Percentiles rank a stretch among this genome's conserved stretches.
phyloP scores from a whole-genome alignment of 2,888 invertebrate genomes.

The Merodon equestris region DNA sequence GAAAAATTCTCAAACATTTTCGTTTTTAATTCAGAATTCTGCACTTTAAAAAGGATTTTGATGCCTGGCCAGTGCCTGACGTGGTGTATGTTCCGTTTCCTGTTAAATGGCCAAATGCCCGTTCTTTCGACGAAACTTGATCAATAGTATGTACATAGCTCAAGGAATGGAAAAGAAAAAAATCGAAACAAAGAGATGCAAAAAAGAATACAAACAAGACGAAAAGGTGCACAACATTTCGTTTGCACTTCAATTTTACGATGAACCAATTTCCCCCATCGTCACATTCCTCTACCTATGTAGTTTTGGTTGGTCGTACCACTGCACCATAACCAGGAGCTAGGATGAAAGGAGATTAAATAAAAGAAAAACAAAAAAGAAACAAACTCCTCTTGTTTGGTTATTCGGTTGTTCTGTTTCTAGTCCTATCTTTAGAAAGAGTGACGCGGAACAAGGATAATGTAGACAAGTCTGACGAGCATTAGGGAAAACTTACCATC shows the following conservation, averaged over 20 bases:
- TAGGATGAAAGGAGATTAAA: background rate
- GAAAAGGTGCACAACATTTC: constrained; percentile 47
- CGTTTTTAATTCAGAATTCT: constrained; percentile 61
- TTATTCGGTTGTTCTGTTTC: constrained; percentile 35
- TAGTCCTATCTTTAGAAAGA: constrained; percentile 52
- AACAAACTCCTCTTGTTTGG: constrained; percentile 18
- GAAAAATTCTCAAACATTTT: constrained; percentile 43
- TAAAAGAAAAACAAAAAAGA: background rate
- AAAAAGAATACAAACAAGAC: constrained; percentile 52
- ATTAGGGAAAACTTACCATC: constrained; percentile 4
- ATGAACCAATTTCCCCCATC: constrained; percentile 63
- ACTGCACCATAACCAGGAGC: background rate
- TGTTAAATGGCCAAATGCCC: constrained; percentile 50
- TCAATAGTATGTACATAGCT: constrained; percentile 36
- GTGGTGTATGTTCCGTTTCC: constrained; percentile 1
- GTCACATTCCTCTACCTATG: constrained; percentile 38
- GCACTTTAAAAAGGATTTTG: constrained; percentile 45
- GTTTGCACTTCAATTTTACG: constrained; percentile 67
- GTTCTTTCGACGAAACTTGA: constrained; percentile 24
- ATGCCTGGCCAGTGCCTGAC: constrained; percentile 11
- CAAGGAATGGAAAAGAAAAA: constrained; percentile 19
- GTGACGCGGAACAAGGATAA: constrained; percentile 50
- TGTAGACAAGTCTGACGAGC: constrained; percentile 42
- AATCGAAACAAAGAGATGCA: constrained; percentile 7
- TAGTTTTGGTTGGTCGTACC: background rate